A percentile compares a stretch with the other conserved stretches of the same genome.
Conservation (phyloP, 2,113 vertebrate genomes). For the Craseonycteris thonglongyai region DNA sequence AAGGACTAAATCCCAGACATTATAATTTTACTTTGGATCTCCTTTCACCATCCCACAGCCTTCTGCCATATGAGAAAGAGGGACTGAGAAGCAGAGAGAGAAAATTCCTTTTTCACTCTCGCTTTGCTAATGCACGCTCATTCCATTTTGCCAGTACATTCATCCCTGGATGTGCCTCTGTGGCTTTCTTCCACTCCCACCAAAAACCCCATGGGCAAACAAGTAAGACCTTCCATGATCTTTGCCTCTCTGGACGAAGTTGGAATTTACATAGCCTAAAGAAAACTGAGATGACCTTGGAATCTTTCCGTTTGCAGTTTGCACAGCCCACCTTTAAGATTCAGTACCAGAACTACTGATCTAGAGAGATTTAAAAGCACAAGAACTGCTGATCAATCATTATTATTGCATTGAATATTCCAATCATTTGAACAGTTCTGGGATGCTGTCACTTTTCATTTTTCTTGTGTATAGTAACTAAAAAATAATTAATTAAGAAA, state of each 20-base stretch:
- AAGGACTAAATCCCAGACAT: not conserved
- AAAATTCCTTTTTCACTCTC: not conserved
- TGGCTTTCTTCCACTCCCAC: not conserved
- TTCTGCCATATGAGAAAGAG: not conserved
- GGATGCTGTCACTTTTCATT: not conserved
- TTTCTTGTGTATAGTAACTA: not conserved
- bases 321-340: not conserved
- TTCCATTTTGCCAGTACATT: not conserved
- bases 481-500: slow-evolving; percentile 22
- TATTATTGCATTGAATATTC: not conserved
- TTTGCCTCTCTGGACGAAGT: not conserved
- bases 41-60: not conserved
- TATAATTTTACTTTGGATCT: not conserved
- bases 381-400: not conserved
- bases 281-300: slow-evolving; percentile 1
- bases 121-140: not conserved
- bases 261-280: not conserved
- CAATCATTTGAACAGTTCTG: not conserved
- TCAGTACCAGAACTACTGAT: too few species aligned
- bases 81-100: not conserved
- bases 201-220: not conserved
- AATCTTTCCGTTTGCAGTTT: not conserved
- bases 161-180: not conserved
- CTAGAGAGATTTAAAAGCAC: not conserved
- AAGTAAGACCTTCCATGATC: slow-evolving; percentile 30